Evolutionary conservation across 2,888 invertebrate species (phyloP), one percentile per base, ranked within the genome.

Genomic region (Mimachlamys varia): DNA sequence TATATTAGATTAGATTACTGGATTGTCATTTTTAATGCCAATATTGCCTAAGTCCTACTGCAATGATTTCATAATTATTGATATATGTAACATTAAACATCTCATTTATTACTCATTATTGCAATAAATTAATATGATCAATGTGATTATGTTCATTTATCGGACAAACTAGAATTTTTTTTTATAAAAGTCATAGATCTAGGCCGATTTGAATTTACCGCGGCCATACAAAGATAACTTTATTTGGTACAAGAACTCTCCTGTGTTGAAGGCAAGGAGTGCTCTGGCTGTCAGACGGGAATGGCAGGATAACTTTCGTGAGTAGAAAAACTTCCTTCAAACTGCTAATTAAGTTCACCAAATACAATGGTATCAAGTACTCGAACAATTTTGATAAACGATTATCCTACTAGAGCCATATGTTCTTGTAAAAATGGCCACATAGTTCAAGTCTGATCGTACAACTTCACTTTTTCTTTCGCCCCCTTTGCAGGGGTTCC

Each of bases 291-390:
- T 93, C 93, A 91, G 93, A 76, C 89, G 88, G 93, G 93, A 90
- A 93, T 93, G 93, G 94, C 93, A 93, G 93, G 93, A 92, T 93
- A 92, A 93, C 93, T 94, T 92, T 94, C 93, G 93, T 93, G 91
- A 94, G 93, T 93, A 89, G 62, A 50, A 58, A 88, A 88, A 89
- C 38, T 87, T 13, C 76, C 76, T 27, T 27, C 76, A 76, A 76
- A 76, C 76, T 76, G 76, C 33, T 33, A 33, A 76, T 76, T 76
- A 33, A 27, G 76, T 76, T 33, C 7, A 27, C 76, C 2, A 76
- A 76, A 76, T 27, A 76, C 76, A 27, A 33, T 12, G 12, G 0
- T 33, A 33, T 33, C 33, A 12, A 0, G 76, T 15, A 7, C 0
- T 76, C 76, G 76, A 33, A 12, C 76, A 22, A 33, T 76, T 76